Base-by-base conservation (phyloP, 2,797 vertebrate genomes). In the Microchirus variegatus region DNA sequence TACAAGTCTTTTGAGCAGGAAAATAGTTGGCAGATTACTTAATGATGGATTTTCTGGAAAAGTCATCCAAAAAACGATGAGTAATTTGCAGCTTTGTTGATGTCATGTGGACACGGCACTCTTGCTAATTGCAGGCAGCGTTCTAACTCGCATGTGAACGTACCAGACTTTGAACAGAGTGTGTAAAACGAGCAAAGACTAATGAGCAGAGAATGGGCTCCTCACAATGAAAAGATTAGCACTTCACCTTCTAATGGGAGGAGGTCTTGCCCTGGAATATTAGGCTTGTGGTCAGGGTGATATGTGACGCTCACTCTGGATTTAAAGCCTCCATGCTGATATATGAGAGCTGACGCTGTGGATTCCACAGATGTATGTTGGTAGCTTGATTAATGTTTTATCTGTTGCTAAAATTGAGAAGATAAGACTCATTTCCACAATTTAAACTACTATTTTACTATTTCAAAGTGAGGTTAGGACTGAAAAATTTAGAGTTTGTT, bases 211-310 rank as follows among this genome's bases (percentile, higher is more conserved):
- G 18, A 56, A 47, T 1, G n/a, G 37, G 16, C 7, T 60, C n/a
- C 40, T n/a, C 4, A 42, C 2, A 59, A 51, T 26, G 54, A 50
- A 48, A 37, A 61, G 43, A 62, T 78, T 36, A 77, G 50, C 35
- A 37, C 16, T 46, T 56, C 10, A 17, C n/a, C n/a, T n/a, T n/a
- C n/a, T n/a, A n/a, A n/a, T n/a, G n/a, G n/a, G n/a, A n/a, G n/a
- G 37, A 44, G 60, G 44, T 71, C 18, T 18, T 18, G 58, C 47
- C 61, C 38, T n/a, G 10, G 9, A 43, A 60, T 61, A 71, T 71
- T 58, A 64, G 26, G 9, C 18, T 38, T 53, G 38, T 22, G 17
- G 41, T 45, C 53, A 38, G 41, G 16, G 47, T 62, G 67, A 70
- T 59, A 64, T 73, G 50, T 11, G 9, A 52, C 50, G 59, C 38